Percentiles rank a stretch among this genome's conserved stretches.
phyloP scores from a whole-genome alignment of 2,888 invertebrate genomes.

The Caenorhabditis sinica region DNA sequence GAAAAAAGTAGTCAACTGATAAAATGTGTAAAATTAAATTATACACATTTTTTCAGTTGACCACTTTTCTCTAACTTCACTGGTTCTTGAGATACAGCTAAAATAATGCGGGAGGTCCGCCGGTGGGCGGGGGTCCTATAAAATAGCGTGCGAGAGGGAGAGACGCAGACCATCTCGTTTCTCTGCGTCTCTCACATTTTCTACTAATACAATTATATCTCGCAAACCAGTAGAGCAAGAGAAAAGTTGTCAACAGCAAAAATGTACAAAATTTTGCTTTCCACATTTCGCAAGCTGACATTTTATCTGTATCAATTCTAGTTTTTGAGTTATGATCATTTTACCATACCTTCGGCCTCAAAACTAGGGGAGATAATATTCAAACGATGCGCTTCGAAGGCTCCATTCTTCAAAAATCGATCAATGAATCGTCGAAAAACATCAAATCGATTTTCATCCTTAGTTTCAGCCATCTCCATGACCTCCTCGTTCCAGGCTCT shows the following conservation, averaged over 20 bases:
- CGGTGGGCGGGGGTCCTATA: too few species aligned
- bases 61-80: too few species aligned
- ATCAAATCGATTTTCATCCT: constrained; percentile 13
- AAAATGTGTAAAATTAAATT: too few species aligned
- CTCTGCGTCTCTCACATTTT: too few species aligned
- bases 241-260: background rate
- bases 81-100: too few species aligned
- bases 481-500: constrained; percentile 13
- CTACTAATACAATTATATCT: too few species aligned
- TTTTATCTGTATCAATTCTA: too few species aligned
- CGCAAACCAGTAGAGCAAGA: too few species aligned
- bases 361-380: background rate
- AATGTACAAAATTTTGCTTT: background rate
- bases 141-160: too few species aligned
- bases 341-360: background rate
- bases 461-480: background rate
- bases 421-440: constrained; percentile 7
- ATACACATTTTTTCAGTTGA: too few species aligned
- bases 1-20: background rate
- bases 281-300: background rate
- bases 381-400: background rate
- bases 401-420: constrained; percentile 7
- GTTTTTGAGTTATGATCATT: background rate
- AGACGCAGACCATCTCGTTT: too few species aligned
- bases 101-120: too few species aligned